A percentile compares a stretch with the other conserved stretches of the same genome.
phyloP scores from a whole-genome alignment of 2,113 vertebrate species.

The Tiliqua scincoides region DNA sequence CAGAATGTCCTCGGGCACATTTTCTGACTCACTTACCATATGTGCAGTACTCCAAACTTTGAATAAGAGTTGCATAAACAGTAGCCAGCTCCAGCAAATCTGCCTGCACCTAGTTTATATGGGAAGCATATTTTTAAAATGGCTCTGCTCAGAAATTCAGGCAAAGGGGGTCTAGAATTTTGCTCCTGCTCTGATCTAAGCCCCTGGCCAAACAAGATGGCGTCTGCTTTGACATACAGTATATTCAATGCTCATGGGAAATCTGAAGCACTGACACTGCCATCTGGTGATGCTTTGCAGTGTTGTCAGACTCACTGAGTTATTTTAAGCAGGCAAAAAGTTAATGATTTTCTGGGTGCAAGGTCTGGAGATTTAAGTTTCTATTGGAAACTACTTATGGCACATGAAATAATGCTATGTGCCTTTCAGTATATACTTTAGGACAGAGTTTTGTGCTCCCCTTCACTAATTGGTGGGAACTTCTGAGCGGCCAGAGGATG shows the following conservation, averaged over 20 bases:
- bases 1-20: not conserved
- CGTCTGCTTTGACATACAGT: not conserved
- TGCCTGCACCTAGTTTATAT: not conserved
- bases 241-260: not conserved
- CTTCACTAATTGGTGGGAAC: too few relatives aligned
- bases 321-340: not conserved
- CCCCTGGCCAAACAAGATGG: not conserved
- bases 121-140: not conserved
- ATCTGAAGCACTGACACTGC: not conserved
- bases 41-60: not conserved
- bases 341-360: not conserved
- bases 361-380: not conserved
- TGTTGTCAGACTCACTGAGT: not conserved
- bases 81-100: not conserved
- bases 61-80: not conserved
- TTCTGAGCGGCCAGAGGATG: too few relatives aligned
- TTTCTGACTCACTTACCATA: not conserved
- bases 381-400: not conserved
- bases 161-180: not conserved
- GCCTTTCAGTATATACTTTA: too few relatives aligned
- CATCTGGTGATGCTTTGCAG: not conserved
- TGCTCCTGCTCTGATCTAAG: not conserved
- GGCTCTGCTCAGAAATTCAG: not conserved
- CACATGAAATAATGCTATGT: too few relatives aligned
- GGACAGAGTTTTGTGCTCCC: too few relatives aligned